Evolutionary conservation across 2,113 vertebrate genomes (phyloP), one percentile per base, ranked within the genome.

Genomic region (Xenopus borealis): DNA sequence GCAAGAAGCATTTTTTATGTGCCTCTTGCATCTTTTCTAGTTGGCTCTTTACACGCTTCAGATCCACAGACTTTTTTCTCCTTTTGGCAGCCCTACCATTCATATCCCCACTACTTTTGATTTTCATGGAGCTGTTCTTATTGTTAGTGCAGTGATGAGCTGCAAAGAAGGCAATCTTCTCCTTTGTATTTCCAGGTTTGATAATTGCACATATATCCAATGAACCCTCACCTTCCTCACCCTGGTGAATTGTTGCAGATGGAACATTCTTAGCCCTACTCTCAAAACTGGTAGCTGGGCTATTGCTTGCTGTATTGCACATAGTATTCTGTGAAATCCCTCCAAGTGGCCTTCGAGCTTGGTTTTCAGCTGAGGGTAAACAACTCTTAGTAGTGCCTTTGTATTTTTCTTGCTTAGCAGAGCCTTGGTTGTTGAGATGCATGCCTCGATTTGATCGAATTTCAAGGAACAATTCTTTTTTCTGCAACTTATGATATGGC

Each of bases 141-240:
- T n/a, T 72, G 46, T 0, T 79, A 62, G 84, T 75, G 62, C 87
- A 90, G 52, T 93, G 93, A 82, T 94, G 91, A 55, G 90, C 88
- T 0, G 95, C 92, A 3, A 98, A 99, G 84, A 99, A 94, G 0
- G 96, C 95, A 0, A 99, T 95, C 82, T 99, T 98, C 85, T 99
- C 95, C 69, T 95, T 94, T 0, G 96, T 98, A 18, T 99, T 96
- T 57, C 97, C 97, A 0, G 96, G 96, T 78, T 93, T 97, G 84
- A 99, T 97, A 16, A 98, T 92, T 0, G 92, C 89, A 94, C 94
- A 98, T 58, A 96, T 89, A 71, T 96, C 96, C 79, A 93, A 83
- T 0, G 88, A 86, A 0, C 88, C 83, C 7, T 93, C 94, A 0
- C 77, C 84, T 18, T 94, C 94, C 10, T 94, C 82, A 4, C 80